These are phyloP conservation scores for Dasypus novemcinctus DNA, from an alignment of 2,113 vertebrate species.

Conservation along the genomic window DNA sequence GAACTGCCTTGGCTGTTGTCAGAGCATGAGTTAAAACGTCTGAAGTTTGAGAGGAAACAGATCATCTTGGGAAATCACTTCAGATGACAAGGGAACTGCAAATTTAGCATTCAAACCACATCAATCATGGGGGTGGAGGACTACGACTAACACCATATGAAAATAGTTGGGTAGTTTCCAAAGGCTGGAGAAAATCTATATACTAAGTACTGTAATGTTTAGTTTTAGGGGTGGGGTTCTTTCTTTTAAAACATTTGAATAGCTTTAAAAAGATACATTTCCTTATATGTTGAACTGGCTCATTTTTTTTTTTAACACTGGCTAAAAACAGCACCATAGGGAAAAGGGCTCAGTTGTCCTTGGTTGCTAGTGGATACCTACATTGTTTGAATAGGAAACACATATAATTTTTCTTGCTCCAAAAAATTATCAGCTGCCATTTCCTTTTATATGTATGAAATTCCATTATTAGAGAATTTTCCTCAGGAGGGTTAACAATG, in stretches of 20 bases:
- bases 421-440: neutral
- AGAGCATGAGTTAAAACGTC: conserved; percentile 59
- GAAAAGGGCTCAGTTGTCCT: neutral
- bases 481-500: neutral
- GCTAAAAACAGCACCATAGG: conserved; percentile 12
- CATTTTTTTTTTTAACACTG: neutral
- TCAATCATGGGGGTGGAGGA: conserved; percentile 61
- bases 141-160: conserved; percentile 45
- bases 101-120: conserved; percentile 58
- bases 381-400: neutral
- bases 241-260: conserved; percentile 57
- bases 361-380: neutral
- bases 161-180: conserved; percentile 63
- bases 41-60: conserved; percentile 75
- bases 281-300: neutral
- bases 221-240: conserved; percentile 53
- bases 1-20: conserved; percentile 57
- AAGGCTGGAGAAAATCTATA: conserved; percentile 32
- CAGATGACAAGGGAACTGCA: conserved; percentile 54
- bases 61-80: conserved; percentile 64
- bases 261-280: conserved; percentile 47
- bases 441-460: conserved; percentile 35
- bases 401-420: conserved; percentile 1
- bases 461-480: neutral
- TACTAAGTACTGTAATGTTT: conserved; percentile 37